These are phyloP conservation scores for Phyllotis vaccarum DNA, from an alignment of 2,797 vertebrate species.

Conservation along the genomic window DNA sequence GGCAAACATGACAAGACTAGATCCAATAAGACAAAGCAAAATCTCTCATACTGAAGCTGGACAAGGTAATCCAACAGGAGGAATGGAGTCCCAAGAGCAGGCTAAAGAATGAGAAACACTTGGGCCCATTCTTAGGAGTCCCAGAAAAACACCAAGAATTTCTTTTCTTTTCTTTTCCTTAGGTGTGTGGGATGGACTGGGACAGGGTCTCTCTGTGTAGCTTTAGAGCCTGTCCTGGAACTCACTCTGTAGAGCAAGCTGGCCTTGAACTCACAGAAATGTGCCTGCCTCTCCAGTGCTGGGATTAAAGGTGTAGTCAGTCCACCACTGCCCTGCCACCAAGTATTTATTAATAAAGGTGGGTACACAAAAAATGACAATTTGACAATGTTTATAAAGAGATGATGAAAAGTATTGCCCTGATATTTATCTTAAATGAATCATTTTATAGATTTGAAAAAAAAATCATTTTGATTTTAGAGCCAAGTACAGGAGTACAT, in stretches of 20 bases:
- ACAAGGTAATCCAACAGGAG: too few relatives aligned
- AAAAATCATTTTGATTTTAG: neutral
- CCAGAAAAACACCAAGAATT: neutral
- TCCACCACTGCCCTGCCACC: too few relatives aligned
- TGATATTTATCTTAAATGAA: neutral
- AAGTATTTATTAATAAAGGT: neutral
- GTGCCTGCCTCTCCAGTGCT: too few relatives aligned
- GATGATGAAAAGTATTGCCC: neutral
- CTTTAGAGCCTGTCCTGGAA: too few relatives aligned
- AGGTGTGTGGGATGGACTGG: too few relatives aligned
- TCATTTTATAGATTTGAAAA: neutral
- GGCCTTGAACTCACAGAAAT: too few relatives aligned
- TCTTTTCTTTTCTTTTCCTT: neutral
- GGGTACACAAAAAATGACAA: constrained; percentile 36
- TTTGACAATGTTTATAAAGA: neutral
- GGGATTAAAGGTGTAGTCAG: too few relatives aligned
- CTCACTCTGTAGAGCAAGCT: too few relatives aligned
- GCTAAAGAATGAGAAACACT: neutral
- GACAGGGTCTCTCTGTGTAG: too few relatives aligned
- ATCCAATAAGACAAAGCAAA: neutral
- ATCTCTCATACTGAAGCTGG: neutral
- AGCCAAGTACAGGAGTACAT: neutral
- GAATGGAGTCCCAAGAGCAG: neutral
- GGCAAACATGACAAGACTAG: neutral
- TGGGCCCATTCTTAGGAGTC: neutral